Base-by-base conservation (phyloP, 2,888 invertebrate species). In the Agrotis segetum region DNA sequence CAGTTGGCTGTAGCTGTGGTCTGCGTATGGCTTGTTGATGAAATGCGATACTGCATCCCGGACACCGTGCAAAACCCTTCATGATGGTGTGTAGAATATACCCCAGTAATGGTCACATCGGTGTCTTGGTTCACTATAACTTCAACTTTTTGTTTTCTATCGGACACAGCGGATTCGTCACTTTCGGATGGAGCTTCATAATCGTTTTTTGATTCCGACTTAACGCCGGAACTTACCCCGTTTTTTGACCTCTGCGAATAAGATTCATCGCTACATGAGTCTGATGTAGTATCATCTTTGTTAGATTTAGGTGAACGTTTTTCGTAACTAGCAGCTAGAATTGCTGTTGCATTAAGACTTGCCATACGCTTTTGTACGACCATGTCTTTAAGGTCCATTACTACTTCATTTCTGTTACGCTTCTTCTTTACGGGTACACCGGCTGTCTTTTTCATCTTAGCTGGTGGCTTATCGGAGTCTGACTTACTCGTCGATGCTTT, bases 341-440 rank as follows among this genome's bases (percentile, higher is more conserved):
- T 99, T 24, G 99, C 99, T 49, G 98, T 98, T 17, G 99, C 99
- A 92, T 99, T 99, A 46, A 99, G 95, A 90, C 98, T 98, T 24
- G 99, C 99, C 98, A 99, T 98, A 46, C 99, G 97, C 90, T 99
- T 99, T 84, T 98, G 97, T 19, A 98, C 98, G 9, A 98, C 97
- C 97, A 98, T 98, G 84, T 98, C 98, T 87, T 98, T 98, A 61
- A 98, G 95, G 88, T 98, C 98, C 98, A 98, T 98, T 40, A 97
- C 96, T 53, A 97, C 93, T 90, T 97, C 97, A 68, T 96, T 96
- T 82, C 97, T 94, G 77, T 96, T 97, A n/a, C 97, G 94, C 82
- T 96, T 96, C 86, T 97, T 96, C 86, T 96, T 96, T 2, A 95
- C 92, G 4, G 94, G 94, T 11, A 94, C 94, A 53, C 93, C 92